phyloP scores from a whole-genome alignment of 2,888 invertebrate species.

The Sesia apiformis region DNA sequence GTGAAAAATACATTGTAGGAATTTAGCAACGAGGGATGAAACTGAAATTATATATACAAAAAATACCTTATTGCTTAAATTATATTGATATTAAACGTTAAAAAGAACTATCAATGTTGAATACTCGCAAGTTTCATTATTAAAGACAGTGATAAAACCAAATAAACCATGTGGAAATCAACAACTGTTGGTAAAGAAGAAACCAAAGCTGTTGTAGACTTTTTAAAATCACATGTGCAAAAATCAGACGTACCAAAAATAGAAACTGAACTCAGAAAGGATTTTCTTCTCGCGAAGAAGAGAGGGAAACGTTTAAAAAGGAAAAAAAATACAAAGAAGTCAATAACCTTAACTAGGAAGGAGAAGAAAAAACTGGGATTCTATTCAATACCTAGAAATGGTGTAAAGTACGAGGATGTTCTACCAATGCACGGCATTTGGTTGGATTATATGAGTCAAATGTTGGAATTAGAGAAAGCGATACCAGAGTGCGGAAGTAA shows the following conservation, averaged over 20 bases:
- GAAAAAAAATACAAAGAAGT: slow-evolving; percentile 44
- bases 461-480: slow-evolving; percentile 67
- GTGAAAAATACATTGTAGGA: too few species aligned
- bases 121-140: too few species aligned
- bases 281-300: slow-evolving; percentile 52
- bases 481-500: slow-evolving; percentile 38
- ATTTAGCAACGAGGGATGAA: too few species aligned
- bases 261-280: slow-evolving; percentile 49
- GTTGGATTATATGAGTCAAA: slow-evolving; percentile 80
- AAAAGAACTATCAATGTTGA: too few species aligned
- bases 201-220: slow-evolving; percentile 39
- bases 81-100: too few species aligned
- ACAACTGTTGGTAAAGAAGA: slow-evolving; percentile 18
- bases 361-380: slow-evolving; percentile 77
- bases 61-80: too few species aligned
- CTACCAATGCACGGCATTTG: slow-evolving; percentile 79
- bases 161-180: slow-evolving; percentile 23
- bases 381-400: slow-evolving; percentile 74
- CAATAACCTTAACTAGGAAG: slow-evolving; percentile 68
- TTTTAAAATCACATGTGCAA: slow-evolving; percentile 45
- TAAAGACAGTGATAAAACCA: too few species aligned
- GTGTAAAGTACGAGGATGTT: slow-evolving; percentile 78
- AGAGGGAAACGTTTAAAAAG: slow-evolving; percentile 52
- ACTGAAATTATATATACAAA: too few species aligned
- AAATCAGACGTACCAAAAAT: slow-evolving; percentile 39